Evolutionary conservation across 2,888 invertebrate genomes (phyloP), one percentile per base, ranked within the genome.

Genomic region (Agonopterix heracliana): DNA sequence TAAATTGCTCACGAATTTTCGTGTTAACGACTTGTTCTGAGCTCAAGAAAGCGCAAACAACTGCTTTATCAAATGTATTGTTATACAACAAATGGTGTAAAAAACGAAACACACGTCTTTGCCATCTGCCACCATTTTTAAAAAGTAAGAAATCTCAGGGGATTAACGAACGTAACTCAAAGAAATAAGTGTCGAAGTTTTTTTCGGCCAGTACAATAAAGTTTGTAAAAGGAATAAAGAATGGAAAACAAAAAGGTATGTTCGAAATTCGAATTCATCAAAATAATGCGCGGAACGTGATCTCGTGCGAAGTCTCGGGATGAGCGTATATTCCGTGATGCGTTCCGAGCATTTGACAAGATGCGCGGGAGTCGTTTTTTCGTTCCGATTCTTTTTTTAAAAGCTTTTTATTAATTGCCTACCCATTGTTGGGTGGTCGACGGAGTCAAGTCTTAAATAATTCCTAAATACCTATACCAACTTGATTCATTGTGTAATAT

Each of bases 201-300:
- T 51, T 52, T 49, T 44, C 47, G 34, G 44, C 34, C 45, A 44
- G 45, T 17, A 52, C 51, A 47, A 51, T 51, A 34, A 42, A 17
- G 34, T 47, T 45, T 44, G 45, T 45, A 49, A 42, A 49, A 44
- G 45, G 48, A 44, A 52, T 42, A 54, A 54, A 60, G 58, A 67
- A 63, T 60, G 59, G 60, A 50, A 60, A 64, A 66, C 56, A 66
- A 68, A 64, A 67, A 59, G 60, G 41, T 56, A 62, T 60, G 66
- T 71, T 72, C 68, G 61, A 67, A 71, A 66, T 68, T 71, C 69
- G 71, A 74, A 79, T 78, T 70, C 71, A 74, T 84, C 81, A 82
- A 76, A 80, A 78, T 81, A 83, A 85, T 78, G 80, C 65, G 66
- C 60, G 70, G 78, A 81, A 85, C 86, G 86, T 87, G 86, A 85